Evolutionary conservation across 1,140 invertebrate genomes (phyloP).

Genomic region (Lasaia peninsularis): DNA sequence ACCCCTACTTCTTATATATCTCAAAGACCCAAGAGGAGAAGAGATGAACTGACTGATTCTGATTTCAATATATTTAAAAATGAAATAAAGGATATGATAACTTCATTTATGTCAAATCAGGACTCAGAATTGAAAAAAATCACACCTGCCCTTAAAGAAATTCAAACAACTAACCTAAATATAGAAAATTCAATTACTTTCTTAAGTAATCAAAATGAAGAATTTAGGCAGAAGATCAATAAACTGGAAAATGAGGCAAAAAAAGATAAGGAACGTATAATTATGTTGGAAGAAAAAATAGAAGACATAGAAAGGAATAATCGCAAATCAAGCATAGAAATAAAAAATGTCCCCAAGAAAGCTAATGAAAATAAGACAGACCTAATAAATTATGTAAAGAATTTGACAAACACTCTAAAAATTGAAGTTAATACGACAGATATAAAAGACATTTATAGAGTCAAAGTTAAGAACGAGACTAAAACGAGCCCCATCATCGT

Average conservation of each 20-base stretch:
- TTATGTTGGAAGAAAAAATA: too few relatives aligned
- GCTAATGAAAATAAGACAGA: too few relatives aligned
- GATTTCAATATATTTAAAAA: not conserved
- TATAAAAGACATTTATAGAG: too few relatives aligned
- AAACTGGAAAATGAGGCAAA: conserved; percentile 8
- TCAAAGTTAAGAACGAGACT: too few relatives aligned
- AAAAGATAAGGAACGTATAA: conserved; percentile 11
- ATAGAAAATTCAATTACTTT: not conserved
- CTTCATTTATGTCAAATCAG: not conserved
- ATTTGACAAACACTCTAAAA: too few relatives aligned
- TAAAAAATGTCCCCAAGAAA: too few relatives aligned
- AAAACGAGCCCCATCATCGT: too few relatives aligned
- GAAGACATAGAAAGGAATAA: too few relatives aligned
- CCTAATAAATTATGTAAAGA: too few relatives aligned
- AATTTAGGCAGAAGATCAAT: conserved; percentile 5
- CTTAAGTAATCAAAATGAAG: conserved; percentile 14
- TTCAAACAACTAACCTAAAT: not conserved
- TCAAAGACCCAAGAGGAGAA: too few relatives aligned
- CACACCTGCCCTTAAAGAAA: not conserved
- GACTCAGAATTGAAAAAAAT: not conserved
- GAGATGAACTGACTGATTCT: not conserved
- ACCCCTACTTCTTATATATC: not conserved
- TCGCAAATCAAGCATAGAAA: too few relatives aligned
- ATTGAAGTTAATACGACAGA: too few relatives aligned
- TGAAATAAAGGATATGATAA: conserved; percentile 1